phyloP scores from a whole-genome alignment of 1,140 invertebrate genomes.

The Cydia amplana region DNA sequence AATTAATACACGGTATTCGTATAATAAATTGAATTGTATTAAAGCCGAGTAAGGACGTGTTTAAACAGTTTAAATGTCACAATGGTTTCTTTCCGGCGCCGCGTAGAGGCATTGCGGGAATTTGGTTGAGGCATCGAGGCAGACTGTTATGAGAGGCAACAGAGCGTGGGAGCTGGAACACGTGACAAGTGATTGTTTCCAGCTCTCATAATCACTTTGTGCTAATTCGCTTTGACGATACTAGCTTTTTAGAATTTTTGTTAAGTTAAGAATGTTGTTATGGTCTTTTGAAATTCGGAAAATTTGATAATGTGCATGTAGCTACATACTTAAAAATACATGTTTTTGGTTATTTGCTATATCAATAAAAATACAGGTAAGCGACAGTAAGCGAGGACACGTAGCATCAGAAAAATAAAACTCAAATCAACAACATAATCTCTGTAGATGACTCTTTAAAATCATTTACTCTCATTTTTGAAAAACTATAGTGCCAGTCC shows the following conservation, averaged over 20 bases:
- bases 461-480: no score
- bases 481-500: no score
- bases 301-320: no score
- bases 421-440: no score
- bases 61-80: constrained; percentile 9
- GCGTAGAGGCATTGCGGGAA: background rate
- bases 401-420: no score
- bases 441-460: no score
- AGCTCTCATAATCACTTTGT: constrained; percentile 28
- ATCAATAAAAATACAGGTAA: no score
- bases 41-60: background rate
- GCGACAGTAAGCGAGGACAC: no score
- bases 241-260: background rate
- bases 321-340: no score
- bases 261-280: background rate
- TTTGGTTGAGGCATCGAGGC: background rate
- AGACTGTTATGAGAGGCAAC: constrained; percentile 25
- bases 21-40: constrained; percentile 3
- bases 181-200: constrained; percentile 9
- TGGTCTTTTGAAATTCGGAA: background rate
- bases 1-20: background rate
- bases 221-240: background rate
- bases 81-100: background rate
- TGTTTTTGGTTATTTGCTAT: no score
- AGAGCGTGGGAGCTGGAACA: constrained; percentile 1